A percentile compares a stretch with the other conserved stretches of the same genome.
Conservation (phyloP, 1,140 invertebrate genomes). For the Pachypsylla venusta region DNA sequence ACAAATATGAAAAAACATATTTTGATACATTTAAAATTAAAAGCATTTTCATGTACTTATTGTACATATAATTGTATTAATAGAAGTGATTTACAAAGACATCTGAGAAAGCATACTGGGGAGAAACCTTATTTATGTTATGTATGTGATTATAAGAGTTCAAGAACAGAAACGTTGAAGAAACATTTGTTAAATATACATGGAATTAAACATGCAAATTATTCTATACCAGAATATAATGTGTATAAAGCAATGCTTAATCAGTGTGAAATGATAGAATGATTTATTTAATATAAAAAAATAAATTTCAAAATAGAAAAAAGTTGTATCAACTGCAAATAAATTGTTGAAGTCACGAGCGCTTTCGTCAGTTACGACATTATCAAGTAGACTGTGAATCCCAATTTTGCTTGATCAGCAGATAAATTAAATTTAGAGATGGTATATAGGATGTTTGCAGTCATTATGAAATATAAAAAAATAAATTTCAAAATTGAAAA, state of each 20-base stretch:
- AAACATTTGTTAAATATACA: conserved; percentile 4
- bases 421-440: too few species aligned
- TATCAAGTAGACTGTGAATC: too few species aligned
- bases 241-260: neutral
- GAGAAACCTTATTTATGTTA: conserved; percentile 38
- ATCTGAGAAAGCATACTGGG: conserved; percentile 35
- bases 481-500: too few species aligned
- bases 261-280: neutral
- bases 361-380: too few species aligned
- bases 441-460: too few species aligned
- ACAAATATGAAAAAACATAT: conserved; percentile 2
- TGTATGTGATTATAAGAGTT: conserved; percentile 33
- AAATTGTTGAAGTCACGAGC: too few species aligned
- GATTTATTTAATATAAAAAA: too few species aligned
- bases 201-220: neutral
- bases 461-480: too few species aligned
- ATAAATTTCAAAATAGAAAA: too few species aligned
- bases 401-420: too few species aligned
- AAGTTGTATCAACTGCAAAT: too few species aligned
- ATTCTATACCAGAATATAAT: conserved; percentile 1
- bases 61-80: neutral
- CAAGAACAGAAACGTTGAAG: neutral
- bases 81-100: conserved; percentile 17
- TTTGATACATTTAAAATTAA: neutral
- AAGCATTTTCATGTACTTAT: neutral